Conservation (phyloP, 1,140 invertebrate species). For the Geopemphigus sp. region DNA sequence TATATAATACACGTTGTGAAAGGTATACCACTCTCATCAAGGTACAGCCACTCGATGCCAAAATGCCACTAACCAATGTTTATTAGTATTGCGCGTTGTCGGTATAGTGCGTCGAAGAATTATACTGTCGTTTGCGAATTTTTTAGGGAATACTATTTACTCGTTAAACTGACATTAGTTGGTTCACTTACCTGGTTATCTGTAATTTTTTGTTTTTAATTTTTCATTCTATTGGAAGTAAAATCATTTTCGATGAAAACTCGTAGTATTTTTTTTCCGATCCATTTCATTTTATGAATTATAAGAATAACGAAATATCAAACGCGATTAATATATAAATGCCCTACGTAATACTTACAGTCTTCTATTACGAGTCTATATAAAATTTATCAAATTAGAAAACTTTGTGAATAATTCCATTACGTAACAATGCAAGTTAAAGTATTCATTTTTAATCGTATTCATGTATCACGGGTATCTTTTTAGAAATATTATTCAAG, state of each 20-base stretch:
- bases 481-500: not conserved
- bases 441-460: not conserved
- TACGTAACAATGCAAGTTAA: not conserved
- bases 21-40: not conserved
- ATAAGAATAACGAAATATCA: not conserved
- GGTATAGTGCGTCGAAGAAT: no score
- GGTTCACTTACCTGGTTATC: no score
- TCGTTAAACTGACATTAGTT: no score
- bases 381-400: not conserved
- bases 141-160: no score
- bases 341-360: no score
- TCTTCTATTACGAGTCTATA: no score
- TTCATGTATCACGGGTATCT: not conserved
- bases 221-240: no score
- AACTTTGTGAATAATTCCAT: not conserved
- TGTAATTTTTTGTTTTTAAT: no score
- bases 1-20: no score
- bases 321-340: no score
- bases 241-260: not conserved
- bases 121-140: no score
- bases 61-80: not conserved
- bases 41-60: not conserved
- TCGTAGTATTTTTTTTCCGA: no score
- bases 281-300: not conserved
- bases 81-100: not conserved